Evolutionary conservation across 2,113 vertebrate species (phyloP), one percentile per base, ranked within the genome.

Genomic region (Spheniscus mendiculus): DNA sequence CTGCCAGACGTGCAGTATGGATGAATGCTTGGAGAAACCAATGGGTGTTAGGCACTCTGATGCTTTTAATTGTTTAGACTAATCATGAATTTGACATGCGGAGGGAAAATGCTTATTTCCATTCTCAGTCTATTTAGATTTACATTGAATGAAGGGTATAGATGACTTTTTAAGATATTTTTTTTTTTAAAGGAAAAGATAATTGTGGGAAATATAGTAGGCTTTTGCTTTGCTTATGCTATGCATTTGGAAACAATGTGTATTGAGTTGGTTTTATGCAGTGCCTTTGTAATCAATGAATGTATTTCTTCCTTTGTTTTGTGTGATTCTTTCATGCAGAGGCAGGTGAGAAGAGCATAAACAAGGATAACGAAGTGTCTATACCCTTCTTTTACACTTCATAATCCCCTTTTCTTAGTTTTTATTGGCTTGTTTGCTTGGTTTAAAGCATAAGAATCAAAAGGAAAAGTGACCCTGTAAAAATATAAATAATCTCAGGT

Each of bases 51-150:
- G 45, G 69, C 84, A 76, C n/a, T 79, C 66, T 55, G 47, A 63
- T 88, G 56, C 87, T 80, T 87, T 97, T 94, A 92, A 59, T 95
- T 97, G 61, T 78, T 96, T 78, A 92, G 38, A 76, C 86, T 96
- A 90, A 91, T 97, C 10, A 16, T 32, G 47, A 67, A 80, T 93
- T 97, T 94, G 86, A 92, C 40, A 81, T 3, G 0, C 73, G 65
- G 77, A 92, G 47, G 67, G 69, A 70, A 97, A 93, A 94, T 63
- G 47, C 53, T 86, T 85, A 50, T 89, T 97, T 96, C 53, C 32
- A 15, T 96, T 85, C 87, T 50, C 76, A 71, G 32, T 82, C 81
- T 72, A 0, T 58, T 94, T 91, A 93, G 87, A 88, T 93, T 85
- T 81, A 30, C 53, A 15, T 83, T 80, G 87, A 34, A 63, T 69